Percentiles rank a stretch among this genome's conserved stretches.
phyloP scores from a whole-genome alignment of 1,140 invertebrate species.

The Drosophila novamexicana region DNA sequence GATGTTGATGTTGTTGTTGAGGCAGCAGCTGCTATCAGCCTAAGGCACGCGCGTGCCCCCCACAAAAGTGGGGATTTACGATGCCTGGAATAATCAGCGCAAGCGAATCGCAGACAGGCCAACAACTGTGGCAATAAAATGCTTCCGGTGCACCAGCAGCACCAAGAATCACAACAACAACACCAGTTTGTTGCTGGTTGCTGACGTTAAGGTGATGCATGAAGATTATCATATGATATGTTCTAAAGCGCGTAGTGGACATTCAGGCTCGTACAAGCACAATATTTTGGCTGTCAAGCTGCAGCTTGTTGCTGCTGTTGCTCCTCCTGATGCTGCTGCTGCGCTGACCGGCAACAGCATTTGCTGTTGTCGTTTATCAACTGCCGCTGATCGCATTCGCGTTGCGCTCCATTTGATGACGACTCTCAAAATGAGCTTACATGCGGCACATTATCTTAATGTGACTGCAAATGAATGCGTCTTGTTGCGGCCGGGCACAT shows the following conservation, averaged over 20 bases:
- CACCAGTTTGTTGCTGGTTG: slow-evolving; percentile 41
- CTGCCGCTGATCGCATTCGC: slow-evolving; percentile 54
- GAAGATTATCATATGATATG: slow-evolving; percentile 82
- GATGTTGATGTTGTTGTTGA: slow-evolving; percentile 14
- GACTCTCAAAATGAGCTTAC: slow-evolving; percentile 63
- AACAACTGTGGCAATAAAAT: slow-evolving; percentile 73
- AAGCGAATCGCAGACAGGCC: slow-evolving; percentile 68
- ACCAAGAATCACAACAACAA: slow-evolving; percentile 15
- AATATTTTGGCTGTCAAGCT: slow-evolving; percentile 70
- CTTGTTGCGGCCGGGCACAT: slow-evolving; percentile 31
- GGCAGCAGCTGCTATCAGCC: slow-evolving; percentile 52
- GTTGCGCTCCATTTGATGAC: slow-evolving; percentile 74
- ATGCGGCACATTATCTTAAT: slow-evolving; percentile 78
- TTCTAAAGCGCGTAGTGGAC: slow-evolving; percentile 59
- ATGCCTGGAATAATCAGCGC: slow-evolving; percentile 72
- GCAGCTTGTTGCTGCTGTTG: slow-evolving; percentile 20
- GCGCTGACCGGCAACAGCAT: slow-evolving; percentile 33
- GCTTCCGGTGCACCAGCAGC: slow-evolving; percentile 70
- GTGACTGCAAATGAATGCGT: slow-evolving; percentile 77
- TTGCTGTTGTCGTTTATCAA: slow-evolving; percentile 74
- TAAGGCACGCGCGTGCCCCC: slow-evolving; percentile 65
- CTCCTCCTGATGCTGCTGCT: slow-evolving; percentile 41
- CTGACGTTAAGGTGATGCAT: slow-evolving; percentile 78
- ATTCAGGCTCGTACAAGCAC: slow-evolving; percentile 30
- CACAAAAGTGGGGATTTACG: slow-evolving; percentile 77